These are phyloP conservation scores for Ploceus nigricollis DNA, from an alignment of 2,113 vertebrate species.

Conservation along the genomic window DNA sequence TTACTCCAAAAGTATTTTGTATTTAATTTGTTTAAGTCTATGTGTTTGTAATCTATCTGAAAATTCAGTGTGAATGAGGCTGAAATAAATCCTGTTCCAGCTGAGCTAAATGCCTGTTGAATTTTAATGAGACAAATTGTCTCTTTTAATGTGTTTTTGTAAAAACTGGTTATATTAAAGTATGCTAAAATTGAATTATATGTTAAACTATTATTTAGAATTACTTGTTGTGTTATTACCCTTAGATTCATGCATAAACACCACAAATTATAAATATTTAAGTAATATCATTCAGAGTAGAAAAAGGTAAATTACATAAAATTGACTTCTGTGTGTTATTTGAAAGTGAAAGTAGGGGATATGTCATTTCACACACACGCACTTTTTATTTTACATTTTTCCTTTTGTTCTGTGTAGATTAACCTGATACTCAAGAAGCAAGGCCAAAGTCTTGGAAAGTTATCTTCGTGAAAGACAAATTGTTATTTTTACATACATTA, in stretches of 20 bases:
- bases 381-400: background rate
- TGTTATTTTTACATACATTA: slow-evolving; percentile 44
- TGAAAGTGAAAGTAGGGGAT: background rate
- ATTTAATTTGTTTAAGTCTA: slow-evolving; percentile 9
- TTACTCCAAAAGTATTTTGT: slow-evolving; percentile 3
- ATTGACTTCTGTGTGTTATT: background rate
- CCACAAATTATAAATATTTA: slow-evolving; percentile 9
- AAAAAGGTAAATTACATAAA: slow-evolving; percentile 1
- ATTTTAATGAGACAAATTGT: slow-evolving; percentile 62
- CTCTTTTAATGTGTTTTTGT: slow-evolving; percentile 61
- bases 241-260: background rate
- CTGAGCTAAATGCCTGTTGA: slow-evolving; percentile 44
- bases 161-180: slow-evolving; percentile 51
- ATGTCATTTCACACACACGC: background rate
- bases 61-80: slow-evolving; percentile 19
- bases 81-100: slow-evolving; percentile 51
- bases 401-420: background rate
- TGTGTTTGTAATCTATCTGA: slow-evolving; percentile 34
- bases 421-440: background rate
- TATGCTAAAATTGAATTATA: slow-evolving; percentile 52
- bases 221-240: slow-evolving; percentile 8
- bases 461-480: slow-evolving; percentile 9
- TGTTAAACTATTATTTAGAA: slow-evolving; percentile 43
- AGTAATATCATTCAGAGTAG: background rate
- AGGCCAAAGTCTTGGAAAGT: slow-evolving; percentile 9